phyloP scores from a whole-genome alignment of 2,797 vertebrate species.

The Odontamblyopus lacepedii region DNA sequence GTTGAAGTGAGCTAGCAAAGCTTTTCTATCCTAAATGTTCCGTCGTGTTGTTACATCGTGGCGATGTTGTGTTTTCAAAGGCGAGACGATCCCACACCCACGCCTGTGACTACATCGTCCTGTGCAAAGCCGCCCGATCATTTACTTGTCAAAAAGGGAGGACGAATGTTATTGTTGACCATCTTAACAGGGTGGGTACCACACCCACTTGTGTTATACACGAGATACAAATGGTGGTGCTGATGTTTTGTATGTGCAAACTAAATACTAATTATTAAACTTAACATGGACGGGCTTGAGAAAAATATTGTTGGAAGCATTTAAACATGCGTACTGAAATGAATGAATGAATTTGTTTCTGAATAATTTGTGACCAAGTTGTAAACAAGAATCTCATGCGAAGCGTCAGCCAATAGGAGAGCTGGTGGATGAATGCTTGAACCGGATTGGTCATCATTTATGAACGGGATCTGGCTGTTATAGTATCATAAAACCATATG shows the following conservation, averaged over 20 bases:
- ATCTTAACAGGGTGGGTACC: conserved; percentile 10
- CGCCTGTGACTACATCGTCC: not conserved
- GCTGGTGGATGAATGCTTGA: conserved; percentile 26
- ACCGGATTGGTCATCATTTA: conserved; percentile 44
- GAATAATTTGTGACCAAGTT: conserved; percentile 22
- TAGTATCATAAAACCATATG: not conserved
- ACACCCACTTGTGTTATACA: conserved; percentile 36
- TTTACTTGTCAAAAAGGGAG: not conserved
- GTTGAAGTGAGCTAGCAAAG: conserved; percentile 16
- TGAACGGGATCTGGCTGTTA: not conserved
- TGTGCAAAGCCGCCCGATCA: not conserved
- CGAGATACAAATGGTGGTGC: not conserved
- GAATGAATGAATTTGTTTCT: not conserved
- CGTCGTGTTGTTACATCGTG: conserved; percentile 5
- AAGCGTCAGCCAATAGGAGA: conserved; percentile 58
- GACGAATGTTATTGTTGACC: not conserved
- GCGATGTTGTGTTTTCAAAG: conserved; percentile 33
- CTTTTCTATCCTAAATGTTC: not conserved
- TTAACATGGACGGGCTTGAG: not conserved
- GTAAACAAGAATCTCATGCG: conserved; percentile 62
- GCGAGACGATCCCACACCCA: conserved; percentile 5
- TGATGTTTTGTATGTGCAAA: not conserved
- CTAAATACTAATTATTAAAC: not conserved
- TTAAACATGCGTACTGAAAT: not conserved
- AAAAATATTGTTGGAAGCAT: accelerated